Evolutionary conservation across 2,797 vertebrate species (phyloP).

Genomic region (Artibeus jamaicensis): DNA sequence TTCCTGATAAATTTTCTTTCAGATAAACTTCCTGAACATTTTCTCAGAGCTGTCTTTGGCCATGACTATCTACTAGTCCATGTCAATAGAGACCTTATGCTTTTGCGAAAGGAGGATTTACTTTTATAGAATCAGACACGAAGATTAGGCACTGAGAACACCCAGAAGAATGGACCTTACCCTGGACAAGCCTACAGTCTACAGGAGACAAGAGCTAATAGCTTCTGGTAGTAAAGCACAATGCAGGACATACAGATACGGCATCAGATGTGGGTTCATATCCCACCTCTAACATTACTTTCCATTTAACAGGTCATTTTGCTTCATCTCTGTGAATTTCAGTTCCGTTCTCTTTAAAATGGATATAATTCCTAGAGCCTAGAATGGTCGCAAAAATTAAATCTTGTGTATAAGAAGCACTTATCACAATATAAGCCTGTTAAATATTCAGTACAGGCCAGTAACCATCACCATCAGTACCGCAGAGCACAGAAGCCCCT

Average conservation of each 20-base stretch:
- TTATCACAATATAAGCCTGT: background rate
- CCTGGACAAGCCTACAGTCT: background rate
- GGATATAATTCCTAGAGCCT: background rate
- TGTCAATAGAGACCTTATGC: background rate
- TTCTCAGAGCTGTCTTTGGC: background rate
- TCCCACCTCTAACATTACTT: background rate
- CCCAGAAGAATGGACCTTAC: background rate
- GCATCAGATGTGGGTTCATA: background rate
- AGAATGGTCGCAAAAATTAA: background rate
- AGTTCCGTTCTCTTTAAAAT: background rate
- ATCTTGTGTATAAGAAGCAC: background rate
- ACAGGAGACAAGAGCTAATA: background rate
- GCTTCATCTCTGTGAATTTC: slow-evolving; percentile 26
- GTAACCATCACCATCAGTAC: background rate
- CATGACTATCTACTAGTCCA: background rate
- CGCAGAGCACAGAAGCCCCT: background rate
- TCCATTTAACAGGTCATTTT: background rate
- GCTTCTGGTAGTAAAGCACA: background rate
- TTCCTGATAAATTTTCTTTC: background rate
- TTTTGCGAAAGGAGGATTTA: background rate
- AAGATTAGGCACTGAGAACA: background rate
- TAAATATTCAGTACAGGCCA: background rate
- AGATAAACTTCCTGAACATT: background rate
- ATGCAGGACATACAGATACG: background rate
- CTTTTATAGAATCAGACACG: background rate